A percentile compares a stretch with the other conserved stretches of the same genome.
phyloP scores from a whole-genome alignment of 2,888 invertebrate species.

The Patella pellucida region DNA sequence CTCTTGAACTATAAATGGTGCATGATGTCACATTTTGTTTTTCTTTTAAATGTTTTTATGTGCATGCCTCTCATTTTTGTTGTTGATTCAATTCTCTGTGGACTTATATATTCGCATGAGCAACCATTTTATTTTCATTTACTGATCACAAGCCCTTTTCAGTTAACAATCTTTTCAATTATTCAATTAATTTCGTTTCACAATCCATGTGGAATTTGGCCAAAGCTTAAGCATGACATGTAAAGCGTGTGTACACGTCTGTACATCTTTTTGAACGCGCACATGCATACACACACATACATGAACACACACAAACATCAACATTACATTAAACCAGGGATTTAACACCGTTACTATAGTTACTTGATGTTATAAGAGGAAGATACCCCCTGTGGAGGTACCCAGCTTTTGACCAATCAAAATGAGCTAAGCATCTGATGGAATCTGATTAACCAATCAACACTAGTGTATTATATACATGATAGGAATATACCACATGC shows the following conservation, averaged over 20 bases:
- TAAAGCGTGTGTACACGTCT: slow-evolving; percentile 5
- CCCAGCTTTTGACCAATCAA: slow-evolving; percentile 8
- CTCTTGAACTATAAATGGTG: not conserved
- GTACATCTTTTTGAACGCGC: not conserved
- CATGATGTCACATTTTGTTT: slow-evolving; percentile 9
- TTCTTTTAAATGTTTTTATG: not conserved
- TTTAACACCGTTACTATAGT: not conserved
- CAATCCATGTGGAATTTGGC: too few species aligned
- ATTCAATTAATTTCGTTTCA: too few species aligned
- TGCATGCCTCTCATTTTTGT: not conserved
- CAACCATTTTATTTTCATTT: not conserved
- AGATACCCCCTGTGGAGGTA: not conserved
- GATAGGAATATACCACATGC: not conserved
- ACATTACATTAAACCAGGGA: not conserved
- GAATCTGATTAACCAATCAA: not conserved
- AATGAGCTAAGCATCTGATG: not conserved
- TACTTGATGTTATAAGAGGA: slow-evolving; percentile 3
- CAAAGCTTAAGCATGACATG: too few species aligned
- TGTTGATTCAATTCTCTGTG: not conserved
- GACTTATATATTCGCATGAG: not conserved
- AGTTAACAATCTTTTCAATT: not conserved
- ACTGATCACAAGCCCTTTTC: not conserved
- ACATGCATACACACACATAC: slow-evolving; percentile 5
- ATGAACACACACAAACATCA: slow-evolving; percentile 4
- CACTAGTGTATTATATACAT: not conserved